These are phyloP conservation scores for Caranx ignobilis DNA, from an alignment of 2,113 vertebrate species.

Conservation along the genomic window DNA sequence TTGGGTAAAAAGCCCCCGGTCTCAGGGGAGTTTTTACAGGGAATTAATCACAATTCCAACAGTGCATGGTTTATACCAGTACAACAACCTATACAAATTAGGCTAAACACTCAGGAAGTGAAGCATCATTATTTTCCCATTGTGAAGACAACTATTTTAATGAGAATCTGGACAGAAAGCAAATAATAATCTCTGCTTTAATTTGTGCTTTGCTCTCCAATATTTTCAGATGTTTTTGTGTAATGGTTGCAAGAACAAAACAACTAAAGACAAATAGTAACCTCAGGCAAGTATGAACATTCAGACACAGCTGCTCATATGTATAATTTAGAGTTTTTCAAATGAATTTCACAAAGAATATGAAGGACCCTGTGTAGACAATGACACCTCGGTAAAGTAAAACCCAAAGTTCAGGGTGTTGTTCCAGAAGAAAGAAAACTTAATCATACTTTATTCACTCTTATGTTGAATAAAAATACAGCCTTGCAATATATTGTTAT, in stretches of 20 bases:
- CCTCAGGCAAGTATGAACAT: neutral
- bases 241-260: neutral
- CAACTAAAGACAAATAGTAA: neutral
- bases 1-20: slow-evolving; percentile 50
- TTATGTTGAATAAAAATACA: too few species aligned
- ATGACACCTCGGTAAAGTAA: neutral
- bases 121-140: slow-evolving; percentile 23
- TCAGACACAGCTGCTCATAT: neutral
- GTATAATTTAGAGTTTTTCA: neutral
- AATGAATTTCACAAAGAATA: neutral
- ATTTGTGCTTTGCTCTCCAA: neutral
- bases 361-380: neutral
- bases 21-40: slow-evolving; percentile 34
- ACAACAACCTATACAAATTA: slow-evolving; percentile 12
- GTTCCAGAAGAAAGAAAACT: too few species aligned
- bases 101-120: neutral
- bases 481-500: too few species aligned
- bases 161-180: neutral
- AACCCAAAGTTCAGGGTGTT: neutral
- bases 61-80: slow-evolving; percentile 8
- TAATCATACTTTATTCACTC: too few species aligned
- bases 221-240: neutral
- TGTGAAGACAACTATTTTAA: neutral
- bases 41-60: slow-evolving; percentile 61
- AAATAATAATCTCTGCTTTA: neutral